These are phyloP conservation scores for Pangasius sanitwongsei DNA, from an alignment of 2,797 vertebrate species.

Conservation along the genomic window DNA sequence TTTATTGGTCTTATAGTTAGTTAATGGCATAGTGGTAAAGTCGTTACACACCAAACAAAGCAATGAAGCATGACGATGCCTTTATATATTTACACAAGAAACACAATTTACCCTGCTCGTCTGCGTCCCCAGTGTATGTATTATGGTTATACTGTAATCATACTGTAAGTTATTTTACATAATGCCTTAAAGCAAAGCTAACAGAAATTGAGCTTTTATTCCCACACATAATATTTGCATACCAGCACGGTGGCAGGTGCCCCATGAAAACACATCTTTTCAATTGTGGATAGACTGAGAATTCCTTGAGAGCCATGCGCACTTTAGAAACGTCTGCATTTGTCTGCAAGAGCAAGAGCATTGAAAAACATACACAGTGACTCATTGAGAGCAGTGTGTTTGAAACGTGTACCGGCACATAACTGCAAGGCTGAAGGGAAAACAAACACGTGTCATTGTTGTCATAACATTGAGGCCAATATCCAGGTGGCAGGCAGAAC, in stretches of 20 bases:
- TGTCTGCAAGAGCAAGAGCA: background rate
- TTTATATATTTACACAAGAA: conserved; percentile 7
- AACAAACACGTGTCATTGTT: conserved; percentile 31
- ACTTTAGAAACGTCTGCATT: background rate
- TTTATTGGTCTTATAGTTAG: background rate
- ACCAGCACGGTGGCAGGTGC: background rate
- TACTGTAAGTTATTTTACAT: background rate
- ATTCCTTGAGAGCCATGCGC: background rate
- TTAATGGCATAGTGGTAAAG: background rate
- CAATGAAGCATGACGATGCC: background rate
- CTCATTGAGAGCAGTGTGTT: background rate
- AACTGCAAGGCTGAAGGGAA: background rate
- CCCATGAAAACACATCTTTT: background rate
- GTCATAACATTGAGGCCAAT: background rate
- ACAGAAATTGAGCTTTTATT: background rate
- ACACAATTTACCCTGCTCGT: too few relatives aligned
- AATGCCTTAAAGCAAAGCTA: background rate
- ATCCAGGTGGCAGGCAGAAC: conserved; percentile 11
- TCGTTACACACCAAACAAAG: background rate
- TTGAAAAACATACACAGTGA: conserved; percentile 4
- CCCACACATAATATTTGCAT: background rate
- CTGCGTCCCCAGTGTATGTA: background rate
- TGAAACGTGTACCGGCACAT: background rate
- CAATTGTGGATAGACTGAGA: background rate
- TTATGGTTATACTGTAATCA: background rate